phyloP scores from a whole-genome alignment of 2,888 invertebrate genomes.

The Tinea pellionella region DNA sequence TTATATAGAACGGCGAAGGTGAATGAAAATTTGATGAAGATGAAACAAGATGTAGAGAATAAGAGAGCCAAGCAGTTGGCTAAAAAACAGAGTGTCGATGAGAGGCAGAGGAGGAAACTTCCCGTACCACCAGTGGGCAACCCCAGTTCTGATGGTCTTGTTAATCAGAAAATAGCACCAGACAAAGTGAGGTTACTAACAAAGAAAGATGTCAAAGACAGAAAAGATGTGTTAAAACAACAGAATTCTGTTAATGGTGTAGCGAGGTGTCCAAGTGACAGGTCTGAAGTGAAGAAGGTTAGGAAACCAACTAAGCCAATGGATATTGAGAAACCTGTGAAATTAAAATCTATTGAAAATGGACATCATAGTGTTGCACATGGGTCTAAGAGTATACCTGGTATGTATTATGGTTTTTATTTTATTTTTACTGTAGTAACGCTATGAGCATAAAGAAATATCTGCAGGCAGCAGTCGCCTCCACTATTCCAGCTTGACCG shows the following conservation, averaged over 20 bases:
- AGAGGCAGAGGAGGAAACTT: slow-evolving; percentile 39
- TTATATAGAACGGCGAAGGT: slow-evolving; percentile 60
- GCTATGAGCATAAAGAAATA: too few relatives aligned
- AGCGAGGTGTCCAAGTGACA: slow-evolving; percentile 23
- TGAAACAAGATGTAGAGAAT: slow-evolving; percentile 51
- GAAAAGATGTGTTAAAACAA: slow-evolving; percentile 49
- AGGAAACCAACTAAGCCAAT: slow-evolving; percentile 41
- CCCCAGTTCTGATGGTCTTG: slow-evolving; percentile 46
- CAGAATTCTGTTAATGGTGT: slow-evolving; percentile 43
- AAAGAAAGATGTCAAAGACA: slow-evolving; percentile 53
- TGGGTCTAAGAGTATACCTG: slow-evolving; percentile 33
- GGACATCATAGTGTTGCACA: slow-evolving; percentile 36
- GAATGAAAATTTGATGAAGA: slow-evolving; percentile 57
- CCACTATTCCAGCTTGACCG: too few relatives aligned
- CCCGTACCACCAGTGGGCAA: slow-evolving; percentile 48
- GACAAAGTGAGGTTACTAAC: slow-evolving; percentile 53
- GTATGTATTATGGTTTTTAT: too few relatives aligned
- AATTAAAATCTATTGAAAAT: slow-evolving; percentile 35
- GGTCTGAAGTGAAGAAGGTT: slow-evolving; percentile 39
- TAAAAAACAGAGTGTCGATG: slow-evolving; percentile 35
- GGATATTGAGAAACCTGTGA: slow-evolving; percentile 40
- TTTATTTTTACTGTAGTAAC: too few relatives aligned
- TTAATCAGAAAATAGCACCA: slow-evolving; percentile 42
- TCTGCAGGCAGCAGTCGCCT: too few relatives aligned
- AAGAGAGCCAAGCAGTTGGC: slow-evolving; percentile 42